These are phyloP conservation scores for Myxocyprinus asiaticus DNA, from an alignment of 2,113 vertebrate genomes.

Conservation along the genomic window DNA sequence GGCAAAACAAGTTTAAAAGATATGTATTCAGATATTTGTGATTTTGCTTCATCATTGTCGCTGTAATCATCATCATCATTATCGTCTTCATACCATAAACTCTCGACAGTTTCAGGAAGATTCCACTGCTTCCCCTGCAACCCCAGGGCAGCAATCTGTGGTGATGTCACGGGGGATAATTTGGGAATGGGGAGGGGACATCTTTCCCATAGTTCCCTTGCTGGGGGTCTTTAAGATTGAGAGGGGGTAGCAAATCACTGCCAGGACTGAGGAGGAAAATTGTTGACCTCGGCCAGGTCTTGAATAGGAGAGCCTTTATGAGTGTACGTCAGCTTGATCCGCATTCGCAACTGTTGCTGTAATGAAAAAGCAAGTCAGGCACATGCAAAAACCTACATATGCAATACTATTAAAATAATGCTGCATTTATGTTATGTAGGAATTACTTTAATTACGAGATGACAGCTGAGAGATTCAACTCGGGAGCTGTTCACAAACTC, in stretches of 20 bases:
- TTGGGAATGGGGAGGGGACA: constrained; percentile 65
- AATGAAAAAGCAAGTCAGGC: constrained; percentile 55
- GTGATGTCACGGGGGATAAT: constrained; percentile 68
- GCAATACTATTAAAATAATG: neutral
- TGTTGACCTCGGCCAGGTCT: constrained; percentile 98
- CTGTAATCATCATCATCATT: constrained; percentile 53
- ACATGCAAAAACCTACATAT: neutral
- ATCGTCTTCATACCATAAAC: constrained; percentile 65
- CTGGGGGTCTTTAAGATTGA: constrained; percentile 78
- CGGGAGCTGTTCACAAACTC: too few species aligned
- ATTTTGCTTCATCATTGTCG: constrained; percentile 58
- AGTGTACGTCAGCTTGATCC: constrained; percentile 98
- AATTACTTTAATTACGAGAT: too few species aligned
- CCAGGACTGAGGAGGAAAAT: constrained; percentile 98
- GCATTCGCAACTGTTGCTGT: constrained; percentile 98
- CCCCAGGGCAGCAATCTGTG: constrained; percentile 73
- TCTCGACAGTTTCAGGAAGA: constrained; percentile 60
- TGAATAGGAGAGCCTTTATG: constrained; percentile 96
- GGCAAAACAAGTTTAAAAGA: constrained; percentile 58
- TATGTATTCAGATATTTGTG: constrained; percentile 69
- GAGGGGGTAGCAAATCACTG: constrained; percentile 84
- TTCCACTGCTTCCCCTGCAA: constrained; percentile 81
- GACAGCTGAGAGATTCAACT: too few species aligned
- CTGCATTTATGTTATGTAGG: too few species aligned
- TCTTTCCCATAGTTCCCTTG: constrained; percentile 92